phyloP scores from a whole-genome alignment of 2,888 invertebrate genomes.

The Biston betularia region DNA sequence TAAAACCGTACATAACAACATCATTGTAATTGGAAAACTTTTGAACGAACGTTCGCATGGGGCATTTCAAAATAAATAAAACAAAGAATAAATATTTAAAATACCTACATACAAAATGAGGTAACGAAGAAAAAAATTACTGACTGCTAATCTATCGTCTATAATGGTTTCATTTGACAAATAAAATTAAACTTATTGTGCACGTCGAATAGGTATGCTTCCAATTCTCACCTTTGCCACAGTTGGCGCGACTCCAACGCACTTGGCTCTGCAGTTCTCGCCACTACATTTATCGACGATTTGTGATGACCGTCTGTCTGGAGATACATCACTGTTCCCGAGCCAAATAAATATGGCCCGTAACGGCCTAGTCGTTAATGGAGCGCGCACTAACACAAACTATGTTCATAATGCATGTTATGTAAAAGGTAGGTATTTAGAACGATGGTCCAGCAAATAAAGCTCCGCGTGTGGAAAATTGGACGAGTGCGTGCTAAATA shows the following conservation, averaged over 20 bases:
- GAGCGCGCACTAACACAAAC: conserved; percentile 20
- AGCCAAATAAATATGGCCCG: conserved; percentile 28
- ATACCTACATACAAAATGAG: too few relatives aligned
- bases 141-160: neutral
- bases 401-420: conserved; percentile 26
- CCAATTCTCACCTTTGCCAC: conserved; percentile 57
- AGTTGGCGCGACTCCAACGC: conserved; percentile 59
- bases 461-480: conserved; percentile 18
- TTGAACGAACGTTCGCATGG: too few relatives aligned
- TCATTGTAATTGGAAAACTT: too few relatives aligned
- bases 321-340: conserved; percentile 35
- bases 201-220: conserved; percentile 40
- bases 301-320: conserved; percentile 34
- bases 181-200: conserved; percentile 31
- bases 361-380: conserved; percentile 31
- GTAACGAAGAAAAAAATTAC: too few relatives aligned
- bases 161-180: neutral
- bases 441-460: conserved; percentile 14
- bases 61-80: too few relatives aligned
- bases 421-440: conserved; percentile 25
- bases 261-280: conserved; percentile 36
- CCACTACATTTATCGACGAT: conserved; percentile 39
- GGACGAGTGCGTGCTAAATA: conserved; percentile 6
- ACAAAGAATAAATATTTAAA: too few relatives aligned
- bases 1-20: too few relatives aligned